A percentile compares a stretch with the other conserved stretches of the same genome.
Conservation (phyloP, 2,797 vertebrate genomes). For the Oryzias sinensis region DNA sequence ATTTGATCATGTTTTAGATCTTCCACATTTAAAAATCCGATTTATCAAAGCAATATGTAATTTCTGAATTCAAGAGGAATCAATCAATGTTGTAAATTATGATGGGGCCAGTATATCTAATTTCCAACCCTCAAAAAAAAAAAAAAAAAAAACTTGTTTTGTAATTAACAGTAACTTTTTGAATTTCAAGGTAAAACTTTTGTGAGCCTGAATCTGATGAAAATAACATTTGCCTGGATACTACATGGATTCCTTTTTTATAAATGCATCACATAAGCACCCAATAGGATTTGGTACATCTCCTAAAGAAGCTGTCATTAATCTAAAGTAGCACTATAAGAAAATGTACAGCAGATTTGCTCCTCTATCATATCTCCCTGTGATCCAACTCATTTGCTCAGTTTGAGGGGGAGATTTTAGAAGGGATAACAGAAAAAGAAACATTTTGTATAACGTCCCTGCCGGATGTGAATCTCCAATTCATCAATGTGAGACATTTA, state of each 20-base stretch:
- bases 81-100: too few relatives aligned
- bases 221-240: conserved; percentile 8
- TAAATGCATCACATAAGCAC: background rate
- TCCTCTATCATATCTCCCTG: background rate
- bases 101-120: too few relatives aligned
- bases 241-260: background rate
- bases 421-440: conserved; percentile 1
- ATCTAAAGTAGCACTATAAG: background rate
- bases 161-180: conserved; percentile 17
- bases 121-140: too few relatives aligned
- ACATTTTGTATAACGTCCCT: too few relatives aligned
- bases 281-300: background rate
- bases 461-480: conserved; percentile 35
- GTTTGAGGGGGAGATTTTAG: background rate
- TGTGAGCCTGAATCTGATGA: background rate
- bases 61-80: too few relatives aligned
- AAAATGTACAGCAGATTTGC: conserved; percentile 2
- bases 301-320: background rate
- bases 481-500: conserved; percentile 34
- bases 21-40: too few relatives aligned
- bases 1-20: too few relatives aligned
- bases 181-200: conserved; percentile 11
- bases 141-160: background rate
- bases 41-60: too few relatives aligned
- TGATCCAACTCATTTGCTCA: conserved; percentile 6